A percentile compares a stretch with the other conserved stretches of the same genome.
These are phyloP conservation scores for Oriolus oriolus DNA, from an alignment of 2,113 vertebrate genomes.

Conservation along the genomic window DNA sequence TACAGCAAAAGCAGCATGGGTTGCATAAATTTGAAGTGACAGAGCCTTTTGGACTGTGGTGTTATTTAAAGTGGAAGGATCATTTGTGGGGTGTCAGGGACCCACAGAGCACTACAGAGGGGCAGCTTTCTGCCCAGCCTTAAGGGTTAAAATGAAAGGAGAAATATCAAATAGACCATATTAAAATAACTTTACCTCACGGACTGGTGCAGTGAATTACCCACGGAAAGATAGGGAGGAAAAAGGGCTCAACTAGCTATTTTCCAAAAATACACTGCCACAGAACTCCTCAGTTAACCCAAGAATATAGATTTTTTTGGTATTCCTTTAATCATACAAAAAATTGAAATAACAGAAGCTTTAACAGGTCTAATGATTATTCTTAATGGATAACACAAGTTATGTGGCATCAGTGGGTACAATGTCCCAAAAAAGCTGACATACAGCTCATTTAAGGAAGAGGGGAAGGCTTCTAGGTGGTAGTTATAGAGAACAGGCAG, in stretches of 20 bases:
- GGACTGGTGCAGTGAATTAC: not conserved
- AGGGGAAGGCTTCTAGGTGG: not conserved
- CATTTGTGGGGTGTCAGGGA: not conserved
- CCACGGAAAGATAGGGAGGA: not conserved
- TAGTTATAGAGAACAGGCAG: not conserved
- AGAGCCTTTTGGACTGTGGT: not conserved
- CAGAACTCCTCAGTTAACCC: not conserved
- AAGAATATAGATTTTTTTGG: not conserved
- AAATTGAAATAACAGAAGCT: not conserved
- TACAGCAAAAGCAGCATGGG: not conserved
- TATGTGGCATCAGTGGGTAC: not conserved
- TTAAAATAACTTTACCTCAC: not conserved
- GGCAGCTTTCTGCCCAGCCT: not conserved
- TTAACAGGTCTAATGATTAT: not conserved
- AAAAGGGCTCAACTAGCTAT: not conserved
- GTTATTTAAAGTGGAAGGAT: not conserved
- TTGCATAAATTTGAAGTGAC: constrained; percentile 44
- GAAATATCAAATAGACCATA: not conserved
- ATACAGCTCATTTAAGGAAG: not conserved
- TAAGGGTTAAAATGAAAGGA: not conserved
- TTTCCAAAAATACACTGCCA: not conserved
- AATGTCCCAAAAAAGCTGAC: not conserved
- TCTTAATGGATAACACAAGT: not conserved
- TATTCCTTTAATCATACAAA: not conserved
- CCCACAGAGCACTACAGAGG: not conserved